These are phyloP conservation scores for Cheilosia vernalis DNA, from an alignment of 2,888 invertebrate genomes.

Conservation along the genomic window DNA sequence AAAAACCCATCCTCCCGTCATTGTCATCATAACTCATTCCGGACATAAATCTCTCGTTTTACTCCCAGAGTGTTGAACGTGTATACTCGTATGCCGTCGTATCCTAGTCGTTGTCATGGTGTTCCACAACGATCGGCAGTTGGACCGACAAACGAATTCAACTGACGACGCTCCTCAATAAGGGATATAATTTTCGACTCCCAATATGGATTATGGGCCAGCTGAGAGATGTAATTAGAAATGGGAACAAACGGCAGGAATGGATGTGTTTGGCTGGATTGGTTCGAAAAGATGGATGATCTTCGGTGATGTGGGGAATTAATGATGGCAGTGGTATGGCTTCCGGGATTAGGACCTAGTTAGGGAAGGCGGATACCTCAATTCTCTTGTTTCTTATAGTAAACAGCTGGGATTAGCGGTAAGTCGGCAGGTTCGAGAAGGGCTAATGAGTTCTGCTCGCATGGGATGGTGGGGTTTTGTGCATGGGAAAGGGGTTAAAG, in stretches of 20 bases:
- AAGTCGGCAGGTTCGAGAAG: neutral
- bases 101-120: constrained; percentile 24
- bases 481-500: neutral
- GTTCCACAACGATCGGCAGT: constrained; percentile 59
- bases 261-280: constrained; percentile 15
- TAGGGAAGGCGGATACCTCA: constrained; percentile 27
- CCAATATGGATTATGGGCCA: constrained; percentile 73
- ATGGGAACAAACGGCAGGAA: constrained; percentile 59
- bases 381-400: constrained; percentile 1
- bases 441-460: constrained; percentile 24
- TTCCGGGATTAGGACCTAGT: constrained; percentile 60
- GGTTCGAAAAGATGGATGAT: constrained; percentile 49
- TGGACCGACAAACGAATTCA: constrained; percentile 63
- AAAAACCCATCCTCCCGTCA: constrained; percentile 29
- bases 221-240: constrained; percentile 68
- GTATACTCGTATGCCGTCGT: constrained; percentile 5
- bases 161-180: constrained; percentile 41
- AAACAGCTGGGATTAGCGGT: constrained; percentile 26
- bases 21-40: constrained; percentile 71
- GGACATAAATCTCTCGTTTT: constrained; percentile 61
- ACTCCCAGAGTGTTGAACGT: constrained; percentile 50
- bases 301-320: constrained; percentile 34
- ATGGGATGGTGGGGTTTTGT: neutral
- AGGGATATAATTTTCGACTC: constrained; percentile 68
- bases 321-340: constrained; percentile 42